Evolutionary conservation across 2,113 vertebrate genomes (phyloP).

Genomic region (Genyomyrus donnyi): DNA sequence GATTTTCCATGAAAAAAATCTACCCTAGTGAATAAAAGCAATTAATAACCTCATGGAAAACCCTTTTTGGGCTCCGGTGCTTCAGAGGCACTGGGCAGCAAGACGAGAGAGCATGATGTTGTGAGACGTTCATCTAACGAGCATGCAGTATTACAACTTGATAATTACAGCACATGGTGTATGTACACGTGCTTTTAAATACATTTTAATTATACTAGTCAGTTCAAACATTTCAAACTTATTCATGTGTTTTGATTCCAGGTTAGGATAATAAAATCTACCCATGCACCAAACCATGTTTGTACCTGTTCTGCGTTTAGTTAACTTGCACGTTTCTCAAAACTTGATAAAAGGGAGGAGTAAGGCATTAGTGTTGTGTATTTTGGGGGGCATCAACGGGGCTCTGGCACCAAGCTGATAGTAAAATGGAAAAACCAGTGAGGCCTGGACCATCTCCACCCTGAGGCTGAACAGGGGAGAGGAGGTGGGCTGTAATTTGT

Average conservation of each 20-base stretch:
- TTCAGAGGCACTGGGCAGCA: background rate
- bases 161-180: background rate
- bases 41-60: background rate
- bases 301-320: background rate
- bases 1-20: background rate
- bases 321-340: background rate
- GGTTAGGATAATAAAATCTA: background rate
- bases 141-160: background rate
- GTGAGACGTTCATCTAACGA: background rate
- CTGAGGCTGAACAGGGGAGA: background rate
- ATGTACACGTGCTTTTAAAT: background rate
- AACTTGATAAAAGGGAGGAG: background rate
- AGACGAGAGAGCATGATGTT: background rate
- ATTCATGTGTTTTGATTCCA: background rate
- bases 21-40: background rate
- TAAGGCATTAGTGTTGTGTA: background rate
- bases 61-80: background rate
- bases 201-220: background rate
- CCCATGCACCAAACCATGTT: background rate
- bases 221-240: background rate
- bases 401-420: background rate
- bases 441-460: background rate
- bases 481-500: background rate
- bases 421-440: background rate
- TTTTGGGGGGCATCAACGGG: background rate